These are phyloP conservation scores for Calliopsis andreniformis DNA, from an alignment of 1,140 invertebrate species.

Conservation along the genomic window DNA sequence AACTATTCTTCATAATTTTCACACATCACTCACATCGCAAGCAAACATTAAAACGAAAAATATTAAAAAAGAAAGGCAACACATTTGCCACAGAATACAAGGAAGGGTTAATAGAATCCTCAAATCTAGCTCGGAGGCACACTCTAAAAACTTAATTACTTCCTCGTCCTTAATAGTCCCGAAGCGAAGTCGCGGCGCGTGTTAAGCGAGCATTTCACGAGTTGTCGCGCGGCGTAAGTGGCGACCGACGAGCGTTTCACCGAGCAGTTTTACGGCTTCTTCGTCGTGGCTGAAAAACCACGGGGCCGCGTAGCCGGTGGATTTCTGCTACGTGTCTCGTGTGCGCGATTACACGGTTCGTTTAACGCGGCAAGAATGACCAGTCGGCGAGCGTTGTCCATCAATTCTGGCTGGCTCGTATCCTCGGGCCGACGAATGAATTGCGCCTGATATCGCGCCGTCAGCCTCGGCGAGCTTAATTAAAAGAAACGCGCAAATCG, in stretches of 20 bases:
- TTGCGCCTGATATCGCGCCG: conserved; percentile 36
- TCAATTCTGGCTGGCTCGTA: conserved; percentile 31
- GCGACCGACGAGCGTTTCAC: conserved; percentile 40
- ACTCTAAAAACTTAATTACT: not conserved
- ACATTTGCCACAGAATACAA: too few species aligned
- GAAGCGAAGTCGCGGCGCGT: not conserved
- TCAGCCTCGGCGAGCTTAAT: conserved; percentile 11
- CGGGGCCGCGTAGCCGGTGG: conserved; percentile 1
- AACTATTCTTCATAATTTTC: too few species aligned
- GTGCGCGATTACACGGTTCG: conserved; percentile 43
- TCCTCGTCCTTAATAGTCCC: not conserved
- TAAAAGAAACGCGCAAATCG: conserved; percentile 40
- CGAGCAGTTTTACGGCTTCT: conserved; percentile 48
- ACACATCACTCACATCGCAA: too few species aligned
- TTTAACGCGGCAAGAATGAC: conserved; percentile 48
- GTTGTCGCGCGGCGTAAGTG: conserved; percentile 39
- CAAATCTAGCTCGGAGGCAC: not conserved
- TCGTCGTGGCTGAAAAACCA: conserved; percentile 40
- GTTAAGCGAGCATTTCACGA: conserved; percentile 30
- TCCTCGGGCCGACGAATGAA: conserved; percentile 30
- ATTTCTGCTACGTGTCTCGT: conserved; percentile 45
- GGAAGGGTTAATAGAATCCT: not conserved
- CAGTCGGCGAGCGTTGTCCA: conserved; percentile 27
- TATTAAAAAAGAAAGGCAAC: too few species aligned
- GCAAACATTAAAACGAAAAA: too few species aligned